phyloP scores from a whole-genome alignment of 92 coral and sea anemone genomes.

The Palythoa grandis region DNA sequence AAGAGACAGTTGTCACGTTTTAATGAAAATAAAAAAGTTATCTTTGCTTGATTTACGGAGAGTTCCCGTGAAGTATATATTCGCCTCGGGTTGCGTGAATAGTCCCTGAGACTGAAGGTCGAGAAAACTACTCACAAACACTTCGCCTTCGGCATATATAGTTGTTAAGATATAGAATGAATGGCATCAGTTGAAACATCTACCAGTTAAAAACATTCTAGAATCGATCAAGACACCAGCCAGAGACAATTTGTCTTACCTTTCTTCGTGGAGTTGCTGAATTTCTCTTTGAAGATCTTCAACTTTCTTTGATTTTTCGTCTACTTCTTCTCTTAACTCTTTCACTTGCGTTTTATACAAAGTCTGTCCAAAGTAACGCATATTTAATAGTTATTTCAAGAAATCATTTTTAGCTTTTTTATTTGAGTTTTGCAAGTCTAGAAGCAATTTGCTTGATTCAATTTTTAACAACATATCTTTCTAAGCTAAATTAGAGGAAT shows the following conservation, averaged over 20 bases:
- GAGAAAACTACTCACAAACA: too few species aligned
- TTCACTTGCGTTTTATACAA: constrained; percentile 97
- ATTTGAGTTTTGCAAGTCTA: neutral
- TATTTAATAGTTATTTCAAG: neutral
- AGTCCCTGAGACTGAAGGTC: too few species aligned
- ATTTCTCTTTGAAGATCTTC: constrained; percentile 77
- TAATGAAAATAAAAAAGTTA: too few species aligned
- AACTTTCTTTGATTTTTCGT: constrained; percentile 82
- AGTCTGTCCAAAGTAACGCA: constrained; percentile 56
- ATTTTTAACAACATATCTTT: neutral
- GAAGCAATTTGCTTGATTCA: neutral
- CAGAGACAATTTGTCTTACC: constrained; percentile 47
- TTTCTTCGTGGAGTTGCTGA: constrained; percentile 85
- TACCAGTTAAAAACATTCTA: neutral
- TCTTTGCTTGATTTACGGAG: too few species aligned
- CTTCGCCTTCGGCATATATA: too few species aligned
- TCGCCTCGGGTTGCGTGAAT: too few species aligned
- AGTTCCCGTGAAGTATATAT: too few species aligned
- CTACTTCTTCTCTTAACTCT: constrained; percentile 92
- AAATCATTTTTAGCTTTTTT: neutral
- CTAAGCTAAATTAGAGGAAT: neutral
- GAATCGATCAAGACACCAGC: neutral
- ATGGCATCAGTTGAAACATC: neutral
- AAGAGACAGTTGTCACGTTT: too few species aligned
- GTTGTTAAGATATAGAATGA: too few species aligned